Evolutionary conservation across 2,888 invertebrate species (phyloP), one percentile per base, ranked within the genome.

Genomic region (Yponomeuta plumbellus): DNA sequence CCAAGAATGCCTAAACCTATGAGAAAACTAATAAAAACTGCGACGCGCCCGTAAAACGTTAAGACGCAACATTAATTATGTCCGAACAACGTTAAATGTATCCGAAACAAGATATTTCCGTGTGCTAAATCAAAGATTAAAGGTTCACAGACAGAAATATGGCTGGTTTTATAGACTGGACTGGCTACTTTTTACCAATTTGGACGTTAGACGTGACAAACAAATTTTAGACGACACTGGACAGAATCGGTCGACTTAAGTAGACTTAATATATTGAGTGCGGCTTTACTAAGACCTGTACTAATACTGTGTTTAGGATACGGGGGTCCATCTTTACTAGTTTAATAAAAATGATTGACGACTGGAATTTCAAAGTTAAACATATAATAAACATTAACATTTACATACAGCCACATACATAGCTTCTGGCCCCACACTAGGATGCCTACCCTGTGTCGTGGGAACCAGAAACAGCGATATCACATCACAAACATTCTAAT

Each of bases 31-130:
- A 63, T 63, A 63, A 63, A 61, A 44, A 62, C 13, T 11, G n/a
- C 21, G 63, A 40, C 40, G 63, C 40, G 44, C 23, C 13, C 21
- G n/a, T 23, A 61, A 44, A 63, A 63, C 11, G 63, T 13, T 44
- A 63, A 63, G 11, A 13, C 40, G 22, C 21, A 40, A 63, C 63
- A 44, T 63, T 63, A 22, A 63, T 44, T 44, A 63, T 20, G 11
- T 63, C 44, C 44, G 20, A 40, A 21, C 20, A 63, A 21, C 20
- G 20, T 22, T 21, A 44, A 44, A 40, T 11, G 44, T 63, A 63
- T 20, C 63, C 63, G 63, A 40, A 63, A 63, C 63, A 63, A 63
- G 63, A 63, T 63, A 44, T 63, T 63, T 63, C 63, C 63, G 63
- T 40, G 40, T 21, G 22, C 40, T 63, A 63, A 63, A 63, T 63